Evolutionary conservation across 1,140 invertebrate species (phyloP).

Genomic region (Geopemphigus sp.): DNA sequence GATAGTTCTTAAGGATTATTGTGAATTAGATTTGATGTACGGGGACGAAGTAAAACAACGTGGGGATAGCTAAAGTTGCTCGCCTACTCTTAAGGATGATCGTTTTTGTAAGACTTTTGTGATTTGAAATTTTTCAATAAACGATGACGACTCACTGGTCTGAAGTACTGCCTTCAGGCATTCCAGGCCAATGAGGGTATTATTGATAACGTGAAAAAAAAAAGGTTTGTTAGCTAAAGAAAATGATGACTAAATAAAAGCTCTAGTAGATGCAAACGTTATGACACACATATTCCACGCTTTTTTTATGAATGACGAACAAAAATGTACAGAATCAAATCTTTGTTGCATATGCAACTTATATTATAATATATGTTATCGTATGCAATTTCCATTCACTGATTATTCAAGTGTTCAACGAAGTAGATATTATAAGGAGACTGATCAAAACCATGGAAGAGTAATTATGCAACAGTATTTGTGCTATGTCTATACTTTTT

Average conservation of each 20-base stretch:
- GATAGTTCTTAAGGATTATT: too few relatives aligned
- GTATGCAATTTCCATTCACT: constrained; percentile 56
- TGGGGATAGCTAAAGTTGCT: too few relatives aligned
- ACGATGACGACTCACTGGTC: too few relatives aligned
- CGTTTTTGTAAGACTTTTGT: too few relatives aligned
- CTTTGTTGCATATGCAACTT: constrained; percentile 65
- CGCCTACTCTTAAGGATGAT: too few relatives aligned
- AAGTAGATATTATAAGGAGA: constrained; percentile 24
- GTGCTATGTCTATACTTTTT: constrained; percentile 39
- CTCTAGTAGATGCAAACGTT: constrained; percentile 65
- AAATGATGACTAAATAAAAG: constrained; percentile 65
- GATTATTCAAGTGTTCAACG: constrained; percentile 32
- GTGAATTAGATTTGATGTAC: too few relatives aligned
- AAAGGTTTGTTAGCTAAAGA: constrained; percentile 72
- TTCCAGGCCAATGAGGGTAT: too few relatives aligned
- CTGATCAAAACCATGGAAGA: constrained; percentile 34
- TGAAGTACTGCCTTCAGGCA: too few relatives aligned
- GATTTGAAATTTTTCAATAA: too few relatives aligned
- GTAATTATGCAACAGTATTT: constrained; percentile 31
- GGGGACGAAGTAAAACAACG: too few relatives aligned
- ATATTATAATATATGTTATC: too few relatives aligned
- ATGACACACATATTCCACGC: constrained; percentile 63
- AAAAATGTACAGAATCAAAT: constrained; percentile 63
- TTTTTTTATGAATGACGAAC: constrained; percentile 56
- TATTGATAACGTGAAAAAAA: too few relatives aligned